Conservation (phyloP, 2,797 vertebrate genomes). For the Valencia hispanica region DNA sequence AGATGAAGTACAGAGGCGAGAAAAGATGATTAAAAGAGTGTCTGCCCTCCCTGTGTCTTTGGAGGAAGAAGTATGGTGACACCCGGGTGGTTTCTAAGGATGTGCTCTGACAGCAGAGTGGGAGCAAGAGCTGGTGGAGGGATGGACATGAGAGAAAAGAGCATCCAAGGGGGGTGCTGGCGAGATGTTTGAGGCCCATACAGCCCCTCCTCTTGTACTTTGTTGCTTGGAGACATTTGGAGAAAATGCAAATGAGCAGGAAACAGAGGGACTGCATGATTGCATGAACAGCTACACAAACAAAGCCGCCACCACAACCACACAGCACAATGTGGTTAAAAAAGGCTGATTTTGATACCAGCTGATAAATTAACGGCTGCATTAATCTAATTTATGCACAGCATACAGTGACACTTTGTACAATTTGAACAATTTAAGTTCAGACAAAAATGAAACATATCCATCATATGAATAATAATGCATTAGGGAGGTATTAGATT, state of each 20-base stretch:
- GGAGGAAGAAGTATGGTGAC: constrained; percentile 75
- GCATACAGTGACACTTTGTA: constrained; percentile 70
- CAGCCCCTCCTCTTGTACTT: constrained; percentile 63
- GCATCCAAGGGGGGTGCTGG: constrained; percentile 59
- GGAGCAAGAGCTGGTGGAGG: constrained; percentile 49
- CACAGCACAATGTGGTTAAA: constrained; percentile 67
- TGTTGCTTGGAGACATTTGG: constrained; percentile 77
- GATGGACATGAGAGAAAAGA: constrained; percentile 66
- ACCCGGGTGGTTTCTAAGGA: constrained; percentile 75
- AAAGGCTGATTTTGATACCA: constrained; percentile 76
- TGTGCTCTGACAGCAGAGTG: constrained; percentile 70
- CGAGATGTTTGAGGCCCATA: constrained; percentile 64
- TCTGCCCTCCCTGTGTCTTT: constrained; percentile 79
- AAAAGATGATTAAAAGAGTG: constrained; percentile 77
- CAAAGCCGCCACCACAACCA: constrained; percentile 64
- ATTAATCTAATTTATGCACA: constrained; percentile 77
- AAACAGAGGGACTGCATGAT: constrained; percentile 66
- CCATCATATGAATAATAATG: constrained; percentile 56
- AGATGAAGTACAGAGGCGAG: constrained; percentile 71
- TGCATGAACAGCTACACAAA: constrained; percentile 75
- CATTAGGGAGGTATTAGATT: constrained; percentile 50
- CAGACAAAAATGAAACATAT: constrained; percentile 58
- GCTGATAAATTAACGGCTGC: constrained; percentile 77
- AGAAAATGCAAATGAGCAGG: constrained; percentile 76
- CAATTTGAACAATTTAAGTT: constrained; percentile 78